Conservation (phyloP, 37 sponge, comb jelly and placozoan species). For the Mnemiopsis leidyi region DNA sequence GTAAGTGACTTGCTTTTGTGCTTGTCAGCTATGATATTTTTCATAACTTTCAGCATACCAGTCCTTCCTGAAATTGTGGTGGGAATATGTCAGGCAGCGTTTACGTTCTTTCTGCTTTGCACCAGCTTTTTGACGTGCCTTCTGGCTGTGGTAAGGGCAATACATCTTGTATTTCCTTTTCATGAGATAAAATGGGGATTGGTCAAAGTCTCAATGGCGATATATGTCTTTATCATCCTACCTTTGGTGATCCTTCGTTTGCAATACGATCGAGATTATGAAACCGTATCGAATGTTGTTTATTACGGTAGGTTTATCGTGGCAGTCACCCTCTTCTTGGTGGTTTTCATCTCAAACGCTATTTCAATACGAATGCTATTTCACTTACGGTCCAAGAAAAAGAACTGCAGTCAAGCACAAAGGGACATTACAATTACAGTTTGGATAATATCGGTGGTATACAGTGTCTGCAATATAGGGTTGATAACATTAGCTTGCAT, state of each 20-base stretch:
- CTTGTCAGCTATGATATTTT: not conserved
- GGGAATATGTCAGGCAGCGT: not conserved
- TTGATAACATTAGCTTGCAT: not conserved
- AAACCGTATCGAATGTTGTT: not conserved
- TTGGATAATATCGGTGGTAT: not conserved
- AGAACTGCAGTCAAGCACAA: not conserved
- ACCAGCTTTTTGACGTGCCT: not conserved
- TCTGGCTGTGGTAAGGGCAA: not conserved
- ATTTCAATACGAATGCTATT: not conserved
- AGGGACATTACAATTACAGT: not conserved
- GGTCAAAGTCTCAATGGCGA: not conserved
- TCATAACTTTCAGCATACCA: not conserved
- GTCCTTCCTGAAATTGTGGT: too few species aligned
- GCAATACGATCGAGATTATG: not conserved
- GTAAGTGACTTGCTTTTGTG: not conserved
- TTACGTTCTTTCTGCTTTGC: not conserved
- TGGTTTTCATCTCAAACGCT: not conserved
- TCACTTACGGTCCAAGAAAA: not conserved
- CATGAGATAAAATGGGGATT: not conserved
- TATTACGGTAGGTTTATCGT: not conserved
- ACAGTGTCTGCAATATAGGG: not conserved
- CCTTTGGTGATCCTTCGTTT: not conserved
- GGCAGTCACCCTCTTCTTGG: not conserved
- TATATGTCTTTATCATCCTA: not conserved
- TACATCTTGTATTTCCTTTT: not conserved